Base-by-base conservation (phyloP, 2,113 vertebrate species). In the Tragelaphus scriptus region DNA sequence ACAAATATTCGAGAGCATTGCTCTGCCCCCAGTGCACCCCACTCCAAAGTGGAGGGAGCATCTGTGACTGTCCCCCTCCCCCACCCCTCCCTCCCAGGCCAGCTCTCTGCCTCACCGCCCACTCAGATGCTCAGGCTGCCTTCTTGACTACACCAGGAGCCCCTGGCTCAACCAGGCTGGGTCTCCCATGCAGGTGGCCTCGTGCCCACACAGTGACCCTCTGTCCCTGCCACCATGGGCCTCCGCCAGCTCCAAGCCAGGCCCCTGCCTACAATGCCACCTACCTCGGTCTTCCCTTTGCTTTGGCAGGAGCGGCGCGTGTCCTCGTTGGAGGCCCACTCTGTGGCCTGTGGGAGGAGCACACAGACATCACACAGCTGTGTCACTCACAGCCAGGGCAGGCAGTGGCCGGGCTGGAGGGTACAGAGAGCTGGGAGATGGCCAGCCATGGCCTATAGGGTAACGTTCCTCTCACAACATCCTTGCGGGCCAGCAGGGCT, bases 251-350 rank as follows among this genome's bases (percentile, higher is more conserved):
- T 71, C 40, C 79, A 30, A 16, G 11, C 5, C 36, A 25, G 65
- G 19, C 3, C 75, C 59, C 87, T 2, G 25, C 16, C 80, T 32
- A 15, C 40, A 4, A 28, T 40, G 55, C 58, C 98, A 98, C 98
- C 97, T 99, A 99, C 99, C 99, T 99, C 99, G 10, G 99, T 99
- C 99, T 99, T 99, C 98, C 99, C 99, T 99, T 99, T 99, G 99
- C 99, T 99, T 98, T 99, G 99, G 99, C 99, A 99, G 98, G 99
- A 99, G 98, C 99, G 99, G 98, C 99, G 99, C 59, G 99, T 99
- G 96, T 99, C 99, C 98, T 99, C 99, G 32, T 99, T 99, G 98
- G 99, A 99, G 97, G 99, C 99, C 99, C 99, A 99, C 98, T 99
- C 99, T 51, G 99, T 99, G 94, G 99, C 99, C 99, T 99, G 98